Conservation (phyloP, 2,797 vertebrate genomes). For the Cyprinella venusta region DNA sequence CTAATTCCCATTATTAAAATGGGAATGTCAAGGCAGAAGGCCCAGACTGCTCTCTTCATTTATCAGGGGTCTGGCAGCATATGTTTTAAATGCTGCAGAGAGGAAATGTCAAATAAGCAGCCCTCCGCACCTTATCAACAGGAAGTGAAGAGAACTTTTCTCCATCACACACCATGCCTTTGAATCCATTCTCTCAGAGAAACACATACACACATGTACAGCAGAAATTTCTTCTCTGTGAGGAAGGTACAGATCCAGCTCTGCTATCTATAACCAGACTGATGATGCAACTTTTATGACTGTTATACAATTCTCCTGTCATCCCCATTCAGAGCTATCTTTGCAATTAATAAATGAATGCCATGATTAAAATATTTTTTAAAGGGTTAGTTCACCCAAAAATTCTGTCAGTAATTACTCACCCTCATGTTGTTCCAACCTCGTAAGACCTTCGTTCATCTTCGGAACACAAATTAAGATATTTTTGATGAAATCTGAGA, state of each 20-base stretch:
- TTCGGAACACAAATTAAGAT: too few species aligned
- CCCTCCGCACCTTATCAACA: conserved; percentile 55
- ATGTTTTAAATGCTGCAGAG: conserved; percentile 45
- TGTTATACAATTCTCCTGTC: not conserved
- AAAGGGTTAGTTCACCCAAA: not conserved
- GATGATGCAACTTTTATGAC: conserved; percentile 15
- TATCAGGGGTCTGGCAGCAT: conserved; percentile 54
- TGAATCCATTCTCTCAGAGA: conserved; percentile 12
- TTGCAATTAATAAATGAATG: conserved; percentile 13
- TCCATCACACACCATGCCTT: conserved; percentile 10
- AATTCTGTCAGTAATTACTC: too few species aligned
- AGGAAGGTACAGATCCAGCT: not conserved
- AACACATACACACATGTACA: not conserved
- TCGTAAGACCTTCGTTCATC: too few species aligned
- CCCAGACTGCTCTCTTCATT: conserved; percentile 30
- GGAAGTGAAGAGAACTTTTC: conserved; percentile 51
- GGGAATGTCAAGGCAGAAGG: conserved; percentile 14
- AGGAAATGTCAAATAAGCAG: conserved; percentile 65
- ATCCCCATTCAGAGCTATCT: conserved; percentile 7
- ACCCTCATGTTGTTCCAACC: too few species aligned
- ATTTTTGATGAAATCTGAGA: too few species aligned
- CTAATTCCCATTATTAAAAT: conserved; percentile 6
- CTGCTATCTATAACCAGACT: not conserved
- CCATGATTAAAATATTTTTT: conserved; percentile 7
- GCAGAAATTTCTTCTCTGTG: not conserved